A percentile compares a stretch with the other conserved stretches of the same genome.
Evolutionary conservation across 2,797 vertebrate genomes (phyloP).

Genomic region (Alosa sapidissima): DNA sequence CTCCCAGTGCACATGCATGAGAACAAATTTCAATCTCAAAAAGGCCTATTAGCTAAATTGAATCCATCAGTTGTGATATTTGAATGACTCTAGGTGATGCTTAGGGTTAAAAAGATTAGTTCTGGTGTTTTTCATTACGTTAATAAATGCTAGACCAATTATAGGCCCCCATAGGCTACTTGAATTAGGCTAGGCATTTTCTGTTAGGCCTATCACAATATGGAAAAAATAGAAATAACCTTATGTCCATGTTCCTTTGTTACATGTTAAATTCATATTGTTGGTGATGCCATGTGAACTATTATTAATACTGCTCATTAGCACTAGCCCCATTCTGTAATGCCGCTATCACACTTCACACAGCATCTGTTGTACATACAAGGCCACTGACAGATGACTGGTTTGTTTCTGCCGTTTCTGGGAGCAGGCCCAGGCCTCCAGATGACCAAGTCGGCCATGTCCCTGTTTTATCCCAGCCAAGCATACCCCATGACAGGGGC

Average conservation of each 20-base stretch:
- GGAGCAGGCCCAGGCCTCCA: constrained; percentile 40
- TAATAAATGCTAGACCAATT: not conserved
- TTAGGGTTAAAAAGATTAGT: not conserved
- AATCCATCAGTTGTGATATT: not conserved
- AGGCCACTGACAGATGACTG: constrained; percentile 46
- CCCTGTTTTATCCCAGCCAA: not conserved
- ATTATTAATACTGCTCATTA: not conserved
- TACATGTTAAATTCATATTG: not conserved
- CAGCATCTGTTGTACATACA: constrained; percentile 33
- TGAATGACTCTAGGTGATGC: not conserved
- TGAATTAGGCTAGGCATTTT: not conserved
- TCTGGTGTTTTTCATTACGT: not conserved
- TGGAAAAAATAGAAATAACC: not conserved
- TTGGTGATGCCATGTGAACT: not conserved
- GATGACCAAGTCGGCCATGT: constrained; percentile 33
- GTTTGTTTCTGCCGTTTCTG: constrained; percentile 41
- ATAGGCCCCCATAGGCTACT: not conserved
- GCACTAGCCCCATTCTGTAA: not conserved
- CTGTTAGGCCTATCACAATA: not conserved
- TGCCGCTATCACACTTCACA: not conserved
- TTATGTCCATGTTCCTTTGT: not conserved
- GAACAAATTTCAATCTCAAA: not conserved
- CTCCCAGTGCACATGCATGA: not conserved
- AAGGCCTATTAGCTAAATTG: not conserved
- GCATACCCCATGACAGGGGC: constrained; percentile 20